A percentile compares a stretch with the other conserved stretches of the same genome.
Conservation (phyloP, 2,888 invertebrate species). For the Xiphydria camelus region DNA sequence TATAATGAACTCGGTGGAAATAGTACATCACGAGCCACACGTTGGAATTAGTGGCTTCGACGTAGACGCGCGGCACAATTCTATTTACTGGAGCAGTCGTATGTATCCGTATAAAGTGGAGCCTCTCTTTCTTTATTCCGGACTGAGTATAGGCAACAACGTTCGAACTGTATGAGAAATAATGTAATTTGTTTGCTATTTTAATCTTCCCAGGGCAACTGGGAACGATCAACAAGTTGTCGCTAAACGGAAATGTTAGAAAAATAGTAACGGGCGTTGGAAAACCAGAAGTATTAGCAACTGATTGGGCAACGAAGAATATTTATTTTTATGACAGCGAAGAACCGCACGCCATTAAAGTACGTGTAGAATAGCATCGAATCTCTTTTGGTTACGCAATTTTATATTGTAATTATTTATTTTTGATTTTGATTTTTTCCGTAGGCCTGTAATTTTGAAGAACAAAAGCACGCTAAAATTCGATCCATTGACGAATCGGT, state of each 20-base stretch:
- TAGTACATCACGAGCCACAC: constrained; percentile 34
- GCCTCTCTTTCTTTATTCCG: too few species aligned
- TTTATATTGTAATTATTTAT: background rate
- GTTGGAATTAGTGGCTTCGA: constrained; percentile 62
- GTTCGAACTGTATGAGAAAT: background rate
- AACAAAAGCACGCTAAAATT: constrained; percentile 63
- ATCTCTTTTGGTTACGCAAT: background rate
- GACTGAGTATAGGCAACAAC: too few species aligned
- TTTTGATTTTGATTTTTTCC: background rate
- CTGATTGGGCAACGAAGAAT: constrained; percentile 77
- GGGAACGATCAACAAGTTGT: constrained; percentile 41
- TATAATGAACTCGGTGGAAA: constrained; percentile 33
- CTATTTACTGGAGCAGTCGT: constrained; percentile 61
- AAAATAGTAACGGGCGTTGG: constrained; percentile 57
- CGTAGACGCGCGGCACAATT: constrained; percentile 55
- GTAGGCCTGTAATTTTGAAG: constrained; percentile 63
- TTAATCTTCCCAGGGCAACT: constrained; percentile 31
- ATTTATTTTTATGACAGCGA: constrained; percentile 68
- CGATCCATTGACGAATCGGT: constrained; percentile 59
- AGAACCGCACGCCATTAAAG: constrained; percentile 37
- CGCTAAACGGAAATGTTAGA: constrained; percentile 51
- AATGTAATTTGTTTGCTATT: constrained; percentile 3
- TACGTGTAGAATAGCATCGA: constrained; percentile 40
- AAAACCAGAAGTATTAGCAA: constrained; percentile 63
- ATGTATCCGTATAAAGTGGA: too few species aligned